Conservation (phyloP, 2,113 vertebrate species). For the Pleuronectes platessa region DNA sequence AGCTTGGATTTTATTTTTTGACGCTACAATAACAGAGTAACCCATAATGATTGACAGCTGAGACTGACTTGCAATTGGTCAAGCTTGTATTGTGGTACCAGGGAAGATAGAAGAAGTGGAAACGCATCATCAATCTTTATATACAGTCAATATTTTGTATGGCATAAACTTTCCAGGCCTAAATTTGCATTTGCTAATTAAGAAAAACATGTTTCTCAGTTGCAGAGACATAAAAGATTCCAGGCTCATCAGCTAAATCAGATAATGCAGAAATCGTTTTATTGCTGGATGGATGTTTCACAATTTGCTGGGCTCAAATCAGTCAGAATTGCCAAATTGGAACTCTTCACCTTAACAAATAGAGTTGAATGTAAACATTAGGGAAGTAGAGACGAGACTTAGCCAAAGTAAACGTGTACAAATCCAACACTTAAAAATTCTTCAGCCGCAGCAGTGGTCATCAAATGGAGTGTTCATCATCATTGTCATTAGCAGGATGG, state of each 20-base stretch:
- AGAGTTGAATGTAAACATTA: constrained; percentile 54
- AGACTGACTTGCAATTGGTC: no score
- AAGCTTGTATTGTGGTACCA: no score
- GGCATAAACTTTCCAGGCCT: no score
- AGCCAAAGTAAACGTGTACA: constrained; percentile 8
- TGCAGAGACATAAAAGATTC: not conserved
- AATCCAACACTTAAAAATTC: constrained; percentile 36
- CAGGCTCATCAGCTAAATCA: not conserved
- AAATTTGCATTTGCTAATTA: no score
- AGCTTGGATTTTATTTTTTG: no score
- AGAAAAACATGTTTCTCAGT: not conserved
- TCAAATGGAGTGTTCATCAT: constrained; percentile 22
- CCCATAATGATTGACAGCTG: no score
- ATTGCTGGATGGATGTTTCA: constrained; percentile 22
- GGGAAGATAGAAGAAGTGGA: no score
- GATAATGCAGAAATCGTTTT: constrained; percentile 11
- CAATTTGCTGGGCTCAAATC: constrained; percentile 23
- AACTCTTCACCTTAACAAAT: constrained; percentile 22
- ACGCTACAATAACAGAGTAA: no score
- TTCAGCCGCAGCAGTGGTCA: constrained; percentile 48
- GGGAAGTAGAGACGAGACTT: constrained; percentile 4
- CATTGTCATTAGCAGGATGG: constrained; percentile 20
- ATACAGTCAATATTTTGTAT: no score
- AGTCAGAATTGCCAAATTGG: constrained; percentile 8
- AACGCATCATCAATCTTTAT: no score